Conservation (phyloP, 1,140 invertebrate genomes). For the Drosophila sproati region DNA sequence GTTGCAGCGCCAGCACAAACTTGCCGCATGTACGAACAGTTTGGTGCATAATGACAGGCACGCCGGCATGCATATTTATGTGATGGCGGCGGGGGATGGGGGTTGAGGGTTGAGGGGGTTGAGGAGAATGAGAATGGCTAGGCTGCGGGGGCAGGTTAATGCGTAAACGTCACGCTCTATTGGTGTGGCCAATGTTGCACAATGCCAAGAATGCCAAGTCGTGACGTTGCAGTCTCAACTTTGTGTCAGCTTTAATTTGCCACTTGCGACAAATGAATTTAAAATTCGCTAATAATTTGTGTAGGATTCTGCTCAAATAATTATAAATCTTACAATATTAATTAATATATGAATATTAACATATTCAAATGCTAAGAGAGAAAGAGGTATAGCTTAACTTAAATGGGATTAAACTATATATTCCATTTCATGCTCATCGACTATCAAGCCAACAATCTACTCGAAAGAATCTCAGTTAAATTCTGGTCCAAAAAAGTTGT, state of each 20-base stretch:
- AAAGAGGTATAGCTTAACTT: too few species aligned
- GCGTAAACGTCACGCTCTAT: constrained; percentile 67
- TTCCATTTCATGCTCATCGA: too few species aligned
- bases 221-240: background rate
- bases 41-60: constrained; percentile 75
- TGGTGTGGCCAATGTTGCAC: constrained; percentile 53
- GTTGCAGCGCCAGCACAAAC: constrained; percentile 46
- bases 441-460: too few species aligned
- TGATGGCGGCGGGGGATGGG: background rate
- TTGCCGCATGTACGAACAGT: constrained; percentile 75
- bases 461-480: background rate
- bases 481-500: too few species aligned
- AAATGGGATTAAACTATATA: too few species aligned
- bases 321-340: too few species aligned
- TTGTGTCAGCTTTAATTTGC: constrained; percentile 18
- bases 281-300: too few species aligned
- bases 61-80: constrained; percentile 73
- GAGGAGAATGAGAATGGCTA: background rate
- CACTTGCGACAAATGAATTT: too few species aligned
- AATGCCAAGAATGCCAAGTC: constrained; percentile 2
- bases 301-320: too few species aligned
- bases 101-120: background rate
- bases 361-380: too few species aligned
- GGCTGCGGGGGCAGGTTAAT: constrained; percentile 18
- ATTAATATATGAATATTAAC: too few species aligned